Evolutionary conservation across 2,888 invertebrate genomes (phyloP).

Genomic region (Nineta flava): DNA sequence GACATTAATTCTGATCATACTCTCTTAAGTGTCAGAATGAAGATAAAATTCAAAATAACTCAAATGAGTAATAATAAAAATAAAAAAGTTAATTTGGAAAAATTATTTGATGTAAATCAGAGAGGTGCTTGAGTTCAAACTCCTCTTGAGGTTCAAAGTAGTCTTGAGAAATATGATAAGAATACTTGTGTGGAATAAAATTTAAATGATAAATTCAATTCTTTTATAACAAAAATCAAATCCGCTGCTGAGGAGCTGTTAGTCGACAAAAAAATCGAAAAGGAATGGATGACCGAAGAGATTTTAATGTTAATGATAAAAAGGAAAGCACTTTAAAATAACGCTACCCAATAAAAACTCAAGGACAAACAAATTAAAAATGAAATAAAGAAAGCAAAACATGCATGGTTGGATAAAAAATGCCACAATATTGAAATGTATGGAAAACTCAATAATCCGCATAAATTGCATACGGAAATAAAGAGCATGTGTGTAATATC

Average conservation of each 20-base stretch:
- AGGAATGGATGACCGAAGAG: constrained; percentile 2
- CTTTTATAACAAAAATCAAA: not conserved
- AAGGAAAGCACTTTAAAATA: not conserved
- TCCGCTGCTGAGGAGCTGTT: not conserved
- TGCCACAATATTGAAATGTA: not conserved
- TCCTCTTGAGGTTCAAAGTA: too few relatives aligned
- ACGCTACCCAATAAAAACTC: not conserved
- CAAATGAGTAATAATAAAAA: not conserved
- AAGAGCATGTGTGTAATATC: not conserved
- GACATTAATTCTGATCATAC: not conserved
- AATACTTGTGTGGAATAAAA: too few relatives aligned
- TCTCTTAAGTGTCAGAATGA: not conserved
- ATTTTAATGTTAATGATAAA: not conserved
- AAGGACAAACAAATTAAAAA: not conserved
- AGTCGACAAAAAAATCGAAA: not conserved
- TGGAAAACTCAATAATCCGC: not conserved
- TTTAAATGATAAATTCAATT: too few relatives aligned
- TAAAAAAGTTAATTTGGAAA: not conserved
- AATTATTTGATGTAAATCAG: not conserved
- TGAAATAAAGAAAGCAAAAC: not conserved
- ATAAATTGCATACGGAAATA: not conserved
- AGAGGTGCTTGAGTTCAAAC: not conserved
- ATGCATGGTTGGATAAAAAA: not conserved
- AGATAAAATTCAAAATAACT: not conserved
- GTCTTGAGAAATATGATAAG: too few relatives aligned